Evolutionary conservation across 1,140 invertebrate species (phyloP).

Genomic region (Pseudomyrmex cubaensis): DNA sequence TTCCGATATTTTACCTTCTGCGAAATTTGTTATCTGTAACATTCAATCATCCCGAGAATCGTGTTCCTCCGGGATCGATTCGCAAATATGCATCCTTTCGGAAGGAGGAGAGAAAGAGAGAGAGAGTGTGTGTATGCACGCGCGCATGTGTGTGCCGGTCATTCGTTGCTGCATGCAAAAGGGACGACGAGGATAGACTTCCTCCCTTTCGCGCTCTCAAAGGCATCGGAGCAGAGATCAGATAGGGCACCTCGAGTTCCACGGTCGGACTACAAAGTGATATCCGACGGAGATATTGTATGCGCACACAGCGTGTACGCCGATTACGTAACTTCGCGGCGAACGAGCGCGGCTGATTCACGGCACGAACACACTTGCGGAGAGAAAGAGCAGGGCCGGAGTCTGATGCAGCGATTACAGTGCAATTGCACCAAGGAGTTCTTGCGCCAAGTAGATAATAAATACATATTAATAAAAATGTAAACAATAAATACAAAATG

Average conservation of each 20-base stretch:
- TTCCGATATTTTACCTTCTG: constrained; percentile 40
- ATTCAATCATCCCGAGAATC: constrained; percentile 56
- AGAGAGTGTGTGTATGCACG: too few relatives aligned
- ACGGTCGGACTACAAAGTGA: constrained; percentile 81
- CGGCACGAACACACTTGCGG: constrained; percentile 37
- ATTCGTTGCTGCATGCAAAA: constrained; percentile 46
- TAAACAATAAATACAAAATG: too few relatives aligned
- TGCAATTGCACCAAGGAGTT: constrained; percentile 16
- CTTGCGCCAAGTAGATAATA: neutral
- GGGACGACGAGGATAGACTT: constrained; percentile 61
- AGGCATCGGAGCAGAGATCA: constrained; percentile 77
- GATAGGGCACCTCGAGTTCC: constrained; percentile 74
- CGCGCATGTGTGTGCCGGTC: neutral
- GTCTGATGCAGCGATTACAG: constrained; percentile 25
- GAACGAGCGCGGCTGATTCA: constrained; percentile 69
- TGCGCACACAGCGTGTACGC: constrained; percentile 68
- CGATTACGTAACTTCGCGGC: constrained; percentile 78
- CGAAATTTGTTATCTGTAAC: constrained; percentile 59
- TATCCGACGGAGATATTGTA: constrained; percentile 79
- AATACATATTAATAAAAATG: neutral
- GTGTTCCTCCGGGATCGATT: constrained; percentile 60
- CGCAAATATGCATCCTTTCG: constrained; percentile 23
- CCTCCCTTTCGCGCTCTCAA: constrained; percentile 72
- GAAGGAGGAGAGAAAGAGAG: constrained; percentile 7
- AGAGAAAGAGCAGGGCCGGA: constrained; percentile 17